Conservation (phyloP, 2,113 vertebrate genomes). For the Cavia porcellus region DNA sequence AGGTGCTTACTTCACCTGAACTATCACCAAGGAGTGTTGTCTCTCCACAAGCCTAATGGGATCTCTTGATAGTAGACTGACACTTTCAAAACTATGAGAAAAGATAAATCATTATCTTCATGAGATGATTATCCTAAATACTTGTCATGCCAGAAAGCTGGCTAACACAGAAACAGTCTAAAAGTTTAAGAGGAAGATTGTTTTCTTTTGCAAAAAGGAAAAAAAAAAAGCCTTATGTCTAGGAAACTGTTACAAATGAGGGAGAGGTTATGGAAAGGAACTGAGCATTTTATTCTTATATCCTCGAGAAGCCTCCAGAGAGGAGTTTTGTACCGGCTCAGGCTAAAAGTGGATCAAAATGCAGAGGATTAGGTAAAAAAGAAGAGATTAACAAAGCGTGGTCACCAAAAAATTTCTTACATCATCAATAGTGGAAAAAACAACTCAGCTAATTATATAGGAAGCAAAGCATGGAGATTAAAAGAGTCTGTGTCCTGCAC, state of each 20-base stretch:
- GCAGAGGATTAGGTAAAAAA: too few relatives aligned
- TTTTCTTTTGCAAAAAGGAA: neutral
- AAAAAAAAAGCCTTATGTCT: neutral
- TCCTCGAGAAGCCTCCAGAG: neutral
- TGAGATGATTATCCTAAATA: too few relatives aligned
- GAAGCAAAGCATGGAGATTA: neutral
- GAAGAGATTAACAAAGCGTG: neutral
- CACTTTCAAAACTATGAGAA: neutral
- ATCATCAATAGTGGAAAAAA: neutral
- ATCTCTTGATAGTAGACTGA: too few relatives aligned
- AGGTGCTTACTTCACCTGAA: neutral
- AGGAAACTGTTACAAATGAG: neutral
- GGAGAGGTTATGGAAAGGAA: neutral
- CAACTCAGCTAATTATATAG: neutral
- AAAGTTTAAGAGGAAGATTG: fast-evolving
- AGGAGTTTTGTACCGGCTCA: too few relatives aligned
- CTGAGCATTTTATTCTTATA: neutral
- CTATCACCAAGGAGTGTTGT: too few relatives aligned
- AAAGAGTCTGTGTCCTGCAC: too few relatives aligned
- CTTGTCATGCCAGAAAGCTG: neutral
- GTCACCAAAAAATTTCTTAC: neutral
- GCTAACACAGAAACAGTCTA: neutral
- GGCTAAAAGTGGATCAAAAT: neutral
- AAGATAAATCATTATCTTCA: neutral
- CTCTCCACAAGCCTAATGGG: neutral